Evolutionary conservation across 1,140 invertebrate genomes (phyloP), one percentile per base, ranked within the genome.

Genomic region (Drosophila murphyi): DNA sequence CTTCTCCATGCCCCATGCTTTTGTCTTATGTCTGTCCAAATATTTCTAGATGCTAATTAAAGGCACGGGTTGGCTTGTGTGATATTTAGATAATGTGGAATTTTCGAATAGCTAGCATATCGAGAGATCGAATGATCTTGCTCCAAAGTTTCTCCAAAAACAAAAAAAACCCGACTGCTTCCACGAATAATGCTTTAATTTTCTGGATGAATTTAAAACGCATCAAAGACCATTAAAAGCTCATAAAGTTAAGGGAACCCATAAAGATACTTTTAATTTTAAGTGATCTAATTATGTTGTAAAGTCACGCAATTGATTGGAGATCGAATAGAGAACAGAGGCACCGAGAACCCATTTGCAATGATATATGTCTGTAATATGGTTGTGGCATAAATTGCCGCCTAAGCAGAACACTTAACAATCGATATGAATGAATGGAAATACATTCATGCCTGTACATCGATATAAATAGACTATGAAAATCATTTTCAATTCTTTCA

Each of bases 11-110:
- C 64, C 29, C 50, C 6, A 10, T 51, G 60, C 61, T 20, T 68
- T 4, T 69, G 47, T 76, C 78, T 81, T 79, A 79, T 60, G 79
- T 79, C 80, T 88, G 82, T 87, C 83, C 83, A 87, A 87, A 87
- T 87, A 88, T 88, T 89, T 88, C 73, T 70, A 71, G 45, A 80
- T 83, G 83, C 82, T 87, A 87, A 87, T 87, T 87, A 87, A 88
- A 56, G 83, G 83, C 85, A 88, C 83, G 83, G 83, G 83, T 87
- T 87, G 41, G 82, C 76, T 76, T 88, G 75, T 20, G 20, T 20
- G 1, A 20, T 28, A 63, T 35, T 41, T 31, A 51, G 20, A 62
- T 39, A 52, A 28, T 50, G 60, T 34, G 48, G 37, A 63, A 70
- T 61, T 50, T 45, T 12, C 32, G 41, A 35, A n/a, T 1, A n/a